phyloP scores from a whole-genome alignment of 2,888 invertebrate genomes.

The Liodrosophila aerea region DNA sequence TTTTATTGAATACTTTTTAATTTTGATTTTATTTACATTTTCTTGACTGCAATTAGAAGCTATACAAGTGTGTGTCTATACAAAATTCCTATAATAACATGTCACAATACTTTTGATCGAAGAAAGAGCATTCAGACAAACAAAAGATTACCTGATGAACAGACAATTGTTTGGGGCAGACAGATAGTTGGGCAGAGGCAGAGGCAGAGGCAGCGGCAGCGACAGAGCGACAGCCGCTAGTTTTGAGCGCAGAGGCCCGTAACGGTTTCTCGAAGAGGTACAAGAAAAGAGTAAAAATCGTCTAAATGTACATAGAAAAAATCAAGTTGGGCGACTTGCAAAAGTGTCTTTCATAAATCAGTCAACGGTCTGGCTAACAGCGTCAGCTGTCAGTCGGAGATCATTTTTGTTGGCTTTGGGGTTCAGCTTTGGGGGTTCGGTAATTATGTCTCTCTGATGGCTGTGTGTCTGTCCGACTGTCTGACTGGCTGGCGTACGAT shows the following conservation, averaged over 20 bases:
- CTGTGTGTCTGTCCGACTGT: too few relatives aligned
- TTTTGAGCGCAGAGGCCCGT: constrained; percentile 56
- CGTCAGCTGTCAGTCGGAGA: constrained; percentile 70
- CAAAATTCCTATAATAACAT: too few relatives aligned
- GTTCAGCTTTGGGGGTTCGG: constrained; percentile 45
- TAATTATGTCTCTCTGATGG: constrained; percentile 37
- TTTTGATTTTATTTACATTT: too few relatives aligned
- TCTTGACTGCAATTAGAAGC: too few relatives aligned
- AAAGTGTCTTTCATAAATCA: constrained; percentile 74
- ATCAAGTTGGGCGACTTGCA: constrained; percentile 75
- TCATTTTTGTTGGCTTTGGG: constrained; percentile 62
- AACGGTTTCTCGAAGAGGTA: constrained; percentile 56
- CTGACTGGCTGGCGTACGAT: too few relatives aligned
- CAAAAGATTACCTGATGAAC: constrained; percentile 5
- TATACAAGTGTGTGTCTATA: too few relatives aligned
- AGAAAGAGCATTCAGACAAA: not conserved
- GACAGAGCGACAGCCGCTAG: constrained; percentile 39
- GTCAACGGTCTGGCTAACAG: constrained; percentile 66
- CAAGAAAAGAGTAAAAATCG: too few relatives aligned
- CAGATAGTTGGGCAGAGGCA: constrained; percentile 1
- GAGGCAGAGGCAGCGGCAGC: constrained; percentile 2
- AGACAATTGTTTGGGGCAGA: not conserved
- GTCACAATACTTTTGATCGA: too few relatives aligned
- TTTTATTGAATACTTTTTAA: too few relatives aligned
- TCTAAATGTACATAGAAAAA: constrained; percentile 19